These are phyloP conservation scores for Watsonalla binaria DNA, from an alignment of 2,888 invertebrate species.

Conservation along the genomic window DNA sequence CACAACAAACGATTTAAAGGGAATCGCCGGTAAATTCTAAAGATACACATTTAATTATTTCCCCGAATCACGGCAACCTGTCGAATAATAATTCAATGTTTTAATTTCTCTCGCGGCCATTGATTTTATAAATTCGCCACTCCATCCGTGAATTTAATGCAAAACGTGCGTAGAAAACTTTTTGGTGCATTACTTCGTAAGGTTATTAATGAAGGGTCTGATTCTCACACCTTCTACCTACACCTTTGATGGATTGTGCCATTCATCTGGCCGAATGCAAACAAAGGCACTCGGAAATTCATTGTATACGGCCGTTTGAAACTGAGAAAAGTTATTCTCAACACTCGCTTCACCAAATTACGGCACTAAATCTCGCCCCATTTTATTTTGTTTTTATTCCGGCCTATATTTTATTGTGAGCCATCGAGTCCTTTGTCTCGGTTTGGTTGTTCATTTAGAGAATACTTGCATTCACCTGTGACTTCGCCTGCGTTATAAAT, in stretches of 20 bases:
- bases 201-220: slow-evolving; percentile 47
- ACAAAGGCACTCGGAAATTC: slow-evolving; percentile 34
- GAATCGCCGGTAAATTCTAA: no score
- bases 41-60: neutral
- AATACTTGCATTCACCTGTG: no score
- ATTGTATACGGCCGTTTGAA: slow-evolving; percentile 7
- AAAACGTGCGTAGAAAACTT: slow-evolving; percentile 66
- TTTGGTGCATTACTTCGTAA: slow-evolving; percentile 46
- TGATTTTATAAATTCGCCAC: slow-evolving; percentile 52
- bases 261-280: slow-evolving; percentile 40
- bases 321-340: neutral
- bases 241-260: slow-evolving; percentile 45
- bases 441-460: no score
- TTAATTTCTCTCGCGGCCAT: slow-evolving; percentile 49
- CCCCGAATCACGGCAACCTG: neutral
- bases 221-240: slow-evolving; percentile 34
- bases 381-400: neutral
- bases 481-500: no score
- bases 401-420: neutral
- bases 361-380: neutral
- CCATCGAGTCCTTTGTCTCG: neutral
- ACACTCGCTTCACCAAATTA: neutral
- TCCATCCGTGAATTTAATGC: slow-evolving; percentile 54
- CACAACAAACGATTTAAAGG: no score
- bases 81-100: slow-evolving; percentile 26